phyloP scores from a whole-genome alignment of 2,797 vertebrate genomes.

The Molossus molossus region DNA sequence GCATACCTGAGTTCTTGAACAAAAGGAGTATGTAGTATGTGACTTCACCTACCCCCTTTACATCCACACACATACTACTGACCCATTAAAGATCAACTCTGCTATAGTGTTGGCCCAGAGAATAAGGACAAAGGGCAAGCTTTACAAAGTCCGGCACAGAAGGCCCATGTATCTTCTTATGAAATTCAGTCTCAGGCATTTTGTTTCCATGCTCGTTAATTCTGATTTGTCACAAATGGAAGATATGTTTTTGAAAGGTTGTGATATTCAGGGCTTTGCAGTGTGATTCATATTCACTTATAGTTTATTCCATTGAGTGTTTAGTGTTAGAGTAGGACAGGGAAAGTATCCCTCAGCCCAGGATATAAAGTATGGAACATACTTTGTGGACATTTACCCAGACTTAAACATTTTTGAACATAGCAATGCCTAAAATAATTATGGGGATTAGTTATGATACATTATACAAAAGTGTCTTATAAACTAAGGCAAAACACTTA shows the following conservation, averaged over 20 bases:
- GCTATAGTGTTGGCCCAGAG: background rate
- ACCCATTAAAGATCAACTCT: background rate
- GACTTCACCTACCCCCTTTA: background rate
- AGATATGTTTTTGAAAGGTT: conserved; percentile 77
- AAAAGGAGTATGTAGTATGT: background rate
- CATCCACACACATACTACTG: background rate
- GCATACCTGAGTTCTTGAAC: background rate
- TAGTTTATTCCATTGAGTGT: conserved; percentile 62
- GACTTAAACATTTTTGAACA: conserved; percentile 28
- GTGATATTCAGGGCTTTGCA: conserved; percentile 61
- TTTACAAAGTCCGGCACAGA: conserved; percentile 29
- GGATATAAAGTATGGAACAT: background rate
- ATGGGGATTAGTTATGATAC: conserved; percentile 9
- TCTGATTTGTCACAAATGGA: conserved; percentile 71
- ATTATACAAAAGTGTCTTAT: conserved; percentile 17
- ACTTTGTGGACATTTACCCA: background rate
- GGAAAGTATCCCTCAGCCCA: background rate
- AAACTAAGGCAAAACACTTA: conserved; percentile 33
- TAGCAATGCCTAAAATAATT: background rate
- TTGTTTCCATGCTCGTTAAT: conserved; percentile 80
- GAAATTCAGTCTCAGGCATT: conserved; percentile 56
- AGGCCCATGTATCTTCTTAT: conserved; percentile 16
- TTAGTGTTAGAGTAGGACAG: conserved; percentile 48
- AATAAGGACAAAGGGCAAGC: background rate
- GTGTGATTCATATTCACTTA: conserved; percentile 67